These are phyloP conservation scores for Drosophila tropicalis DNA, from an alignment of 1,140 invertebrate species.

Conservation along the genomic window DNA sequence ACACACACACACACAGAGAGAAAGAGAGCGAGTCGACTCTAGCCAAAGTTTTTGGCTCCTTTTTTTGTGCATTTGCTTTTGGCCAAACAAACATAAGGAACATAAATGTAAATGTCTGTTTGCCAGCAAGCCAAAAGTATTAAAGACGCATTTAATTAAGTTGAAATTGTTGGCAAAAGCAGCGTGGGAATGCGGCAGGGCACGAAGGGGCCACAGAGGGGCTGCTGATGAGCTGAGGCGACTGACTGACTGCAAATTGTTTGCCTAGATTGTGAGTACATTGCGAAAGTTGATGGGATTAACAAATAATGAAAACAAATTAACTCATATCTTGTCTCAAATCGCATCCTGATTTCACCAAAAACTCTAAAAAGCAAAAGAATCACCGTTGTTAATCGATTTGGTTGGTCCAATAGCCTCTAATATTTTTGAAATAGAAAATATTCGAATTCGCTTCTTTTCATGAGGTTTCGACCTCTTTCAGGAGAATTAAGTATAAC, in stretches of 20 bases:
- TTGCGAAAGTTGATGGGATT: conserved; percentile 3
- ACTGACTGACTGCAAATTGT: conserved; percentile 31
- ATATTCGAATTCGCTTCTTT: no score
- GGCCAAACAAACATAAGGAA: conserved; percentile 71
- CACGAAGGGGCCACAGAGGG: neutral
- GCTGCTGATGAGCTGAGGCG: conserved; percentile 14
- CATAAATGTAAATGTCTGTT: conserved; percentile 72
- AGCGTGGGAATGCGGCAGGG: neutral
- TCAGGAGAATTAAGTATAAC: no score
- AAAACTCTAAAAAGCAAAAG: no score
- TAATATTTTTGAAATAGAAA: no score
- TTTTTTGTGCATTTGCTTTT: conserved; percentile 52
- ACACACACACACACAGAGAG: neutral
- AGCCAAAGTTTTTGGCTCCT: conserved; percentile 39
- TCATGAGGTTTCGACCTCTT: no score
- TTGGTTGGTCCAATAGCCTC: no score
- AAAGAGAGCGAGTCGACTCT: neutral
- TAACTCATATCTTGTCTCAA: neutral
- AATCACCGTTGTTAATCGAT: no score
- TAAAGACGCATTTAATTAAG: conserved; percentile 82
- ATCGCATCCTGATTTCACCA: neutral
- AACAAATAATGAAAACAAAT: conserved; percentile 6
- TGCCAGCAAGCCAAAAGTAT: conserved; percentile 67
- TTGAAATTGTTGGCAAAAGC: conserved; percentile 73
- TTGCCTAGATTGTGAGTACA: conserved; percentile 15